A percentile compares a stretch with the other conserved stretches of the same genome.
Conservation (phyloP, 2,888 invertebrate genomes). For the Eupithecia centaureata region DNA sequence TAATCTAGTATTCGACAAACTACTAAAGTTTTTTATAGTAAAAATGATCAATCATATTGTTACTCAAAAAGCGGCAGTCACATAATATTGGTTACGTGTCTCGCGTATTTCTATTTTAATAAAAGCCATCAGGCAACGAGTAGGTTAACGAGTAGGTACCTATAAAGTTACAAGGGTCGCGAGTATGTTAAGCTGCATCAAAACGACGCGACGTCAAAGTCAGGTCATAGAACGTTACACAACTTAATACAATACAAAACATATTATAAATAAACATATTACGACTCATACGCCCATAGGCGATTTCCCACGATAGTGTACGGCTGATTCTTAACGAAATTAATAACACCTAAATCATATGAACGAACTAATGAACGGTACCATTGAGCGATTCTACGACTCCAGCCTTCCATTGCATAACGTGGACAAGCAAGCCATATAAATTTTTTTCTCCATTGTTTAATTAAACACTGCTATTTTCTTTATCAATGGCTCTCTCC, state of each 20-base stretch:
- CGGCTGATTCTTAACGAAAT: too few relatives aligned
- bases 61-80: not conserved
- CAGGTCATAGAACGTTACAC: not conserved
- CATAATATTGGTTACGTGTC: not conserved
- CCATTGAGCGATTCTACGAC: not conserved
- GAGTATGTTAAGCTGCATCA: not conserved
- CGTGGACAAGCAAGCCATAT: not conserved
- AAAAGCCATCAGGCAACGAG: not conserved
- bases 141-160: too few relatives aligned
- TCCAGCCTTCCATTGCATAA: too few relatives aligned
- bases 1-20: too few relatives aligned
- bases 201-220: not conserved
- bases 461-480: not conserved
- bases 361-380: too few relatives aligned
- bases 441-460: not conserved
- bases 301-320: not conserved
- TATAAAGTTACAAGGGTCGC: not conserved
- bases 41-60: not conserved
- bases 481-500: not conserved
- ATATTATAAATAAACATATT: too few relatives aligned
- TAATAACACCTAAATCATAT: too few relatives aligned
- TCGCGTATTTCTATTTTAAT: not conserved
- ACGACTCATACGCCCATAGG: not conserved
- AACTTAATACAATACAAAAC: too few relatives aligned
- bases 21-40: too few relatives aligned